phyloP scores from a whole-genome alignment of 1,140 invertebrate species.

The Berghia stephanieae region DNA sequence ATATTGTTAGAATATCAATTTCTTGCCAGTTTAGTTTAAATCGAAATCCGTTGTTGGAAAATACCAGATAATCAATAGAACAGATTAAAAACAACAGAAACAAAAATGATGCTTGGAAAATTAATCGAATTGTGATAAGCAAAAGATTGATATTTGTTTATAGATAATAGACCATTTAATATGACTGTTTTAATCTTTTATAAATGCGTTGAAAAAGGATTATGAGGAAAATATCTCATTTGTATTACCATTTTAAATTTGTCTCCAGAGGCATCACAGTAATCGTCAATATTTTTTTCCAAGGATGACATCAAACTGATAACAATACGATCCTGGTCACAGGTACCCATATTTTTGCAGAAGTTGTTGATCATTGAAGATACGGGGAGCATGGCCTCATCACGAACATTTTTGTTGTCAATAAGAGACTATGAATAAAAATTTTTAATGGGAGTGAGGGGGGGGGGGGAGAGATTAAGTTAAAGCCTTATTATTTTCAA shows the following conservation, averaged over 20 bases:
- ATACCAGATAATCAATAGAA: not conserved
- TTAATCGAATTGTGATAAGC: not conserved
- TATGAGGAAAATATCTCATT: no score
- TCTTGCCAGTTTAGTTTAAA: not conserved
- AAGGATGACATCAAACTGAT: conserved; percentile 69
- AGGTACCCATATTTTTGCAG: conserved; percentile 60
- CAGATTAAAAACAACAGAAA: not conserved
- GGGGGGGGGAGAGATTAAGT: no score
- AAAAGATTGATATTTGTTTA: not conserved
- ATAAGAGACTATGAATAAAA: conserved; percentile 71
- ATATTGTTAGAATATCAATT: not conserved
- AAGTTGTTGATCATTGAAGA: conserved; percentile 68
- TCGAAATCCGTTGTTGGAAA: not conserved
- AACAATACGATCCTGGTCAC: conserved; percentile 60
- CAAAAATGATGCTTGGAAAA: not conserved
- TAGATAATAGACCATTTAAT: not conserved
- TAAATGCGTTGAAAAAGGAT: no score
- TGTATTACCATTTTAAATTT: conserved; percentile 74
- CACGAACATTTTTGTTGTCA: conserved; percentile 71
- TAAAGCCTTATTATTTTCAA: no score
- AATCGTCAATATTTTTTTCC: conserved; percentile 62
- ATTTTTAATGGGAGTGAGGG: no score
- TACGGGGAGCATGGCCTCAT: conserved; percentile 65
- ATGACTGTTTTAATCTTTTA: not conserved
- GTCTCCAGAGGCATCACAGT: conserved; percentile 70